Evolutionary conservation across 92 coral and sea anemone genomes (phyloP).

Genomic region (Desmophyllum pertusum): DNA sequence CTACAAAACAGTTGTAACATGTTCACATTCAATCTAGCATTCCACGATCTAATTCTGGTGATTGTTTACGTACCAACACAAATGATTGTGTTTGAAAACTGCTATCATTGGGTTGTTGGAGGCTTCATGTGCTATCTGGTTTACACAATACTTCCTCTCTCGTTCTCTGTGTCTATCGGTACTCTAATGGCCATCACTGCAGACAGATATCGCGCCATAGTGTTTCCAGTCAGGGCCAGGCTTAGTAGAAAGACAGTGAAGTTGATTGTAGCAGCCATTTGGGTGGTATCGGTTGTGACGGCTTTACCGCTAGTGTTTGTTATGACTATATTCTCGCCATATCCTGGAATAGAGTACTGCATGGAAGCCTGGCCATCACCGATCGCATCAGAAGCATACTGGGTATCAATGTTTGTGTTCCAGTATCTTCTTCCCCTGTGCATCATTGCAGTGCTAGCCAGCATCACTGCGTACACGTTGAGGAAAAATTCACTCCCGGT

Average conservation of each 20-base stretch:
- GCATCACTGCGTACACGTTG: constrained; percentile 50
- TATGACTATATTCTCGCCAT: neutral
- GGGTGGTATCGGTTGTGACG: constrained; percentile 67
- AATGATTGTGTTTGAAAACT: constrained; percentile 73
- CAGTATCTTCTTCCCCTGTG: constrained; percentile 76
- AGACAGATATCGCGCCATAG: constrained; percentile 83
- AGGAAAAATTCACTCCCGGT: constrained; percentile 33
- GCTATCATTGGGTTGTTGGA: constrained; percentile 74
- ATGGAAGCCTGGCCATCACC: constrained; percentile 33
- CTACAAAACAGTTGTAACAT: constrained; percentile 65
- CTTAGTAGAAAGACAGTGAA: constrained; percentile 58
- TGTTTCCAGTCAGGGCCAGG: constrained; percentile 73
- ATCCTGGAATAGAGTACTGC: constrained; percentile 14
- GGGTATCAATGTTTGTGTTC: constrained; percentile 55
- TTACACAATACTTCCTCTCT: constrained; percentile 65
- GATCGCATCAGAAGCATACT: neutral
- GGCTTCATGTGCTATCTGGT: constrained; percentile 67
- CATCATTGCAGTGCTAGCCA: constrained; percentile 60
- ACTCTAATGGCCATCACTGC: constrained; percentile 72
- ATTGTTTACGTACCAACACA: constrained; percentile 79
- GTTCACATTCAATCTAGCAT: constrained; percentile 77
- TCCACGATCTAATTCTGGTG: constrained; percentile 73
- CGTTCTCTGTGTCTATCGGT: constrained; percentile 66
- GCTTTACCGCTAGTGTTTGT: constrained; percentile 71
- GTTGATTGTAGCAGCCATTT: constrained; percentile 59